Conservation (phyloP, 2,113 vertebrate species). For the Trichechus manatus region DNA sequence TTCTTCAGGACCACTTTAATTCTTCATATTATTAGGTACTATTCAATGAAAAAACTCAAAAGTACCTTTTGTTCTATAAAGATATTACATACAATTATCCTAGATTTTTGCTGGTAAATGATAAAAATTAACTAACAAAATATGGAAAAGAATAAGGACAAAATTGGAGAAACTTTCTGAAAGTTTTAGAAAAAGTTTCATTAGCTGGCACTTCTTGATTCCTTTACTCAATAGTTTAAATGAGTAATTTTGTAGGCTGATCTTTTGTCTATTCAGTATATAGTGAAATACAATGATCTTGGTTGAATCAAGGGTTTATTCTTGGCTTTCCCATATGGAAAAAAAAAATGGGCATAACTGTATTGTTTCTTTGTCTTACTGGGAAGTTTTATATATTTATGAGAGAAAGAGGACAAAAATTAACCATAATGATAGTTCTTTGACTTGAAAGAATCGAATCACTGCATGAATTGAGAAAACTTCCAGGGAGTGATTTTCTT, state of each 20-base stretch:
- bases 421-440: not conserved
- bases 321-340: not conserved
- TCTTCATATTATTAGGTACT: not conserved
- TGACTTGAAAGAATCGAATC: not conserved
- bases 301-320: not conserved
- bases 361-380: not conserved
- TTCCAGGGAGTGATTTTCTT: not conserved
- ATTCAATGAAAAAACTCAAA: not conserved
- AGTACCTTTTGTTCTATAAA: not conserved
- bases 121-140: constrained; percentile 21
- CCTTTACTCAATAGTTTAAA: not conserved
- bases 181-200: not conserved
- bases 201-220: not conserved
- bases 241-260: not conserved
- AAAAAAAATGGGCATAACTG: not conserved
- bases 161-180: not conserved
- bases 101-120: not conserved
- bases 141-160: not conserved
- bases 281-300: not conserved
- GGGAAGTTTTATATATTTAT: not conserved
- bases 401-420: not conserved
- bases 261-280: not conserved
- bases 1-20: not conserved
- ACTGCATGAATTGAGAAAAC: not conserved
- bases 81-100: not conserved